Percentiles rank a stretch among this genome's conserved stretches.
Evolutionary conservation across 1,140 invertebrate species (phyloP).

Genomic region (Philopotamus ludificatus): DNA sequence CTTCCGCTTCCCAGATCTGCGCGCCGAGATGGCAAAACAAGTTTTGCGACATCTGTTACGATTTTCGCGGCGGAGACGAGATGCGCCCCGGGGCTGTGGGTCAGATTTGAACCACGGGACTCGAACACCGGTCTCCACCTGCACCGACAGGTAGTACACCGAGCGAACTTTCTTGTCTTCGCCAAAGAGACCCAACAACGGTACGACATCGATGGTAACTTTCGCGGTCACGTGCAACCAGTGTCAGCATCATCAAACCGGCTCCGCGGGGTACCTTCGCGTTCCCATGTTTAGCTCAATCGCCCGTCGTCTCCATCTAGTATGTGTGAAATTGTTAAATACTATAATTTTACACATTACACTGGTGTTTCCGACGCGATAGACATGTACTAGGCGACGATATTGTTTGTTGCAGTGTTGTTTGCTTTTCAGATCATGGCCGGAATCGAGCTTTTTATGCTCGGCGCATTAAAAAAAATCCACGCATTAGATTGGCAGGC

Average conservation of each 20-base stretch:
- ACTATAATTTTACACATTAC: too few species aligned
- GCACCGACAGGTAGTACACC: slow-evolving; percentile 1
- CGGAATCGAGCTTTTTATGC: too few species aligned
- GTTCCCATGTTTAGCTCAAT: not conserved
- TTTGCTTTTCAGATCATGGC: too few species aligned
- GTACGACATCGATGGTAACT: not conserved
- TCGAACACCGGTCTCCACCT: not conserved
- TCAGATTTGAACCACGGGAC: not conserved
- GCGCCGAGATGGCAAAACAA: too few species aligned
- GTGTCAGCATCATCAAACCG: not conserved
- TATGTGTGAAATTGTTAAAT: too few species aligned
- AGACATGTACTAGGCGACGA: too few species aligned
- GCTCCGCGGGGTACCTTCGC: not conserved
- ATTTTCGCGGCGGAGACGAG: not conserved
- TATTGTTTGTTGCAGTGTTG: too few species aligned
- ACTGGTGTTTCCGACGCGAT: too few species aligned
- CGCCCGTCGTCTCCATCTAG: too few species aligned
- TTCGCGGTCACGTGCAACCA: slow-evolving; percentile 2
- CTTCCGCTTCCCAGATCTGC: too few species aligned
- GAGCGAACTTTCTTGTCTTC: slow-evolving; percentile 6
- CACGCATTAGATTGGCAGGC: too few species aligned
- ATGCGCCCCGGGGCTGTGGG: not conserved
- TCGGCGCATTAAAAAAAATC: too few species aligned
- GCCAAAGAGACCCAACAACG: not conserved
- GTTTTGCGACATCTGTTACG: not conserved